Base-by-base conservation (phyloP, 2,797 vertebrate species). In the Sarcoramphus papa region DNA sequence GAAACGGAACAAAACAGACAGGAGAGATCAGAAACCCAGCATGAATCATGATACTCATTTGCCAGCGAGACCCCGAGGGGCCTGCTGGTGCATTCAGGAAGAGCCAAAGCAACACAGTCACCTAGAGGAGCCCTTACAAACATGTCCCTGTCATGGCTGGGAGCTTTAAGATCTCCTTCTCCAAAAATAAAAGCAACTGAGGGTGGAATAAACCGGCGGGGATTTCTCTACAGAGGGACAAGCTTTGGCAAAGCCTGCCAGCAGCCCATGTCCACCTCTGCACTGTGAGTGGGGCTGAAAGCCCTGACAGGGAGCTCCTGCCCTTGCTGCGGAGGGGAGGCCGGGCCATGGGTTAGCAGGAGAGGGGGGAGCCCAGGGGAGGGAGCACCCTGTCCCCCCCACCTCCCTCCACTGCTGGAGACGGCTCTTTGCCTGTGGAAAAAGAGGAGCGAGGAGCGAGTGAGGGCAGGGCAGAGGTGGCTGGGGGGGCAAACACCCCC, bases 81-180 rank as follows among this genome's bases (percentile, higher is more conserved):
- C 60, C 59, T 48, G 63, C 56, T 62, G 86, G 35, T 65, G 69
- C 21, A 12, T 50, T 77, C 15, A 16, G 75, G 80, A 90, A 75
- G 40, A 84, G 88, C 56, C 80, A 47, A 25, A 5, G 53, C 63
- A 40, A 37, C 63, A 27, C 14, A 27, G 77, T 78, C 85, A 88
- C 88, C 88, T 48, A 50, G 43, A 85, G 67, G 3, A 93, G 62
- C 57, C 87, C 73, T 67, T 35, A 79, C 23, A 80, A 59, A 45
- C 3, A 2, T 4, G 40, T 35, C 59, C 53, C 76, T 31, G 37
- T 2, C 37, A 15, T 0, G 37, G 60, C 60, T 1, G 3, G n/a
- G 43, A 65, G 87, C 76, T 40, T 65, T 10, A n/a, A 74, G 37
- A 76, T 14, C 21, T 53, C 41, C 54, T 47, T 11, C 54, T 56